phyloP scores from a whole-genome alignment of 1,140 invertebrate species.

The Manduca sexta region DNA sequence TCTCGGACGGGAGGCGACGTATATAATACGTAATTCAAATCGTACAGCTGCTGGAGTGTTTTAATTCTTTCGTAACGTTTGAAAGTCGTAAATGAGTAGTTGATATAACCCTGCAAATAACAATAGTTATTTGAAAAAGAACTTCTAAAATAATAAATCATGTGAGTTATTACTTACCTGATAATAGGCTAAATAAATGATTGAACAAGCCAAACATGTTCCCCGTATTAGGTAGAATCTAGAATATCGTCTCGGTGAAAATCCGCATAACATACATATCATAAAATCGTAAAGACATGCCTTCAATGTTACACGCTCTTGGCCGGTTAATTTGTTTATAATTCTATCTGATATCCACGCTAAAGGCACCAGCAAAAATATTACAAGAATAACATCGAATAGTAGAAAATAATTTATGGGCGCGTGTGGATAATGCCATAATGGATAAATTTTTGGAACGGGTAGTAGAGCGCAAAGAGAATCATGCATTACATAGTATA shows the following conservation, averaged over 20 bases:
- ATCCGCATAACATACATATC: conserved; percentile 10
- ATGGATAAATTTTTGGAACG: conserved; percentile 8
- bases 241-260: conserved; percentile 6
- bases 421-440: conserved; percentile 16
- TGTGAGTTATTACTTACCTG: conserved; percentile 17
- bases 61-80: conserved; percentile 9
- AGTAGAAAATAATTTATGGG: not conserved
- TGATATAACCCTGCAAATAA: conserved; percentile 23
- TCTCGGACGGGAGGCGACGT: conserved; percentile 11
- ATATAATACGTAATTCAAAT: conserved; percentile 5
- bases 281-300: not conserved
- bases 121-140: too few relatives aligned
- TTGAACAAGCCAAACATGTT: conserved; percentile 9
- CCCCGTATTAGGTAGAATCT: conserved; percentile 5
- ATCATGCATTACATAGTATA: conserved; percentile 11
- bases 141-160: too few relatives aligned
- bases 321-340: not conserved
- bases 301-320: too few relatives aligned
- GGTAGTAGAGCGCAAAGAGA: conserved; percentile 10
- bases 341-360: not conserved
- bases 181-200: conserved; percentile 15
- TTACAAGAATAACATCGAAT: too few relatives aligned
- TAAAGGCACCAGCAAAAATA: too few relatives aligned
- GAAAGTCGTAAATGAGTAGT: conserved; percentile 23
- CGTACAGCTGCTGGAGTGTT: conserved; percentile 10